A percentile compares a stretch with the other conserved stretches of the same genome.
phyloP scores from a whole-genome alignment of 1,140 invertebrate genomes.

The Thaumetopoea pityocampa region DNA sequence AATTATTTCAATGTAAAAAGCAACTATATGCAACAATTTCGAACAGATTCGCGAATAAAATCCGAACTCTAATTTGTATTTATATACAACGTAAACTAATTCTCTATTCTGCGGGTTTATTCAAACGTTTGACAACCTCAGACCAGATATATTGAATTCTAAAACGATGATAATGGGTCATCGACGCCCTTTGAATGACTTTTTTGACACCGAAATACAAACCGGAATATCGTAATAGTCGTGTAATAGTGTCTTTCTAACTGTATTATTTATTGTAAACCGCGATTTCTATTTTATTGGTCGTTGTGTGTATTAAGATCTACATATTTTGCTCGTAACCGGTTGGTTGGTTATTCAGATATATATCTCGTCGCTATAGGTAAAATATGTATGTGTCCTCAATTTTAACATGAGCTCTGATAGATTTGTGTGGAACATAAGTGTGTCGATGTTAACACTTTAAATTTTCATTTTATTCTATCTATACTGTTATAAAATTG shows the following conservation, averaged over 20 bases:
- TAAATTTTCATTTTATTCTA: too few species aligned
- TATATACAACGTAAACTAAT: too few species aligned
- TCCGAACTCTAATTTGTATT: not conserved
- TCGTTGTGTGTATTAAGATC: conserved; percentile 7
- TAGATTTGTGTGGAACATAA: conserved; percentile 4
- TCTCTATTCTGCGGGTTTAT: not conserved
- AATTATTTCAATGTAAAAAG: too few species aligned
- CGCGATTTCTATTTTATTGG: conserved; percentile 18
- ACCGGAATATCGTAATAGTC: conserved; percentile 13
- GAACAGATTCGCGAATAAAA: not conserved
- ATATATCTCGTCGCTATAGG: conserved; percentile 1
- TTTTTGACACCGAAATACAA: conserved; percentile 12
- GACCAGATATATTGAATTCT: conserved; percentile 3
- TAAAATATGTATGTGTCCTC: conserved; percentile 4
- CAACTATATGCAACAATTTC: too few species aligned
- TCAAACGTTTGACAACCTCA: not conserved
- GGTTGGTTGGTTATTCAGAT: conserved; percentile 10
- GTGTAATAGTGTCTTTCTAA: conserved; percentile 11
- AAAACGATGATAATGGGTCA: conserved; percentile 3
- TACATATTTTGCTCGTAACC: conserved; percentile 16
- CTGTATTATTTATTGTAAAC: conserved; percentile 12
- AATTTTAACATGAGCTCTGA: conserved; percentile 4
- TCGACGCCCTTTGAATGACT: conserved; percentile 4
- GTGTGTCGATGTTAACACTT: too few species aligned
- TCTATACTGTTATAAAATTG: too few species aligned